A percentile compares a stretch with the other conserved stretches of the same genome.
These are phyloP conservation scores for Bufo gargarizans DNA, from an alignment of 2,113 vertebrate genomes.

Conservation along the genomic window DNA sequence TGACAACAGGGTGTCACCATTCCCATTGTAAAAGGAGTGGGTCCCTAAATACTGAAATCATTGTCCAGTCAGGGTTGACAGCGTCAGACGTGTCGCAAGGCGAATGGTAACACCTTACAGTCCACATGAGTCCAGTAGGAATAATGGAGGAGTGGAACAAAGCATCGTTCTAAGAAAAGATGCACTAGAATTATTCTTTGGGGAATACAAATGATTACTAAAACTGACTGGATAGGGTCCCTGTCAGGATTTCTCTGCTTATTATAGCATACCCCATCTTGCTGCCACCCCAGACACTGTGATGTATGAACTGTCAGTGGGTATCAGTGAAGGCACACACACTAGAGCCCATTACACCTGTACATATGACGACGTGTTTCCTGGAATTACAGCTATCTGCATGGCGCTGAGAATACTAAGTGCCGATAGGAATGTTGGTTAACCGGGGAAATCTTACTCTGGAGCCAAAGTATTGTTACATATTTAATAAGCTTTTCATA, in stretches of 20 bases:
- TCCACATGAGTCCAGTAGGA: too few relatives aligned
- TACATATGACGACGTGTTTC: constrained; percentile 63
- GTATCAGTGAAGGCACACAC: constrained; percentile 79
- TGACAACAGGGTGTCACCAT: too few relatives aligned
- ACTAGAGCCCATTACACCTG: constrained; percentile 75
- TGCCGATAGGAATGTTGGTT: constrained; percentile 16
- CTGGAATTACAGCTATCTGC: constrained; percentile 65
- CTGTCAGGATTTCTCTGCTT: neutral
- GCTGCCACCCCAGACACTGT: neutral
- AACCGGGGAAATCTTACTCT: constrained; percentile 19
- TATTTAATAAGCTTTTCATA: constrained; percentile 52
- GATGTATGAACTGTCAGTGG: constrained; percentile 65
- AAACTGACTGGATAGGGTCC: neutral
- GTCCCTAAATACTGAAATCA: too few relatives aligned
- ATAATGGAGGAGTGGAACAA: too few relatives aligned
- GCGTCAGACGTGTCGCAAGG: too few relatives aligned
- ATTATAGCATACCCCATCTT: neutral
- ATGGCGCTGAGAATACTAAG: constrained; percentile 57
- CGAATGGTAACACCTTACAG: too few relatives aligned
- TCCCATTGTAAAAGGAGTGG: too few relatives aligned
- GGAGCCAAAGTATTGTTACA: constrained; percentile 31
- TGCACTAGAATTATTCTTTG: neutral
- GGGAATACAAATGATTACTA: neutral
- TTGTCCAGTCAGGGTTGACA: too few relatives aligned
- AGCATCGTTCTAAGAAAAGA: neutral